A percentile compares a stretch with the other conserved stretches of the same genome.
Conservation (phyloP, 1,140 invertebrate species). For the Pseudobourletiella spinata region DNA sequence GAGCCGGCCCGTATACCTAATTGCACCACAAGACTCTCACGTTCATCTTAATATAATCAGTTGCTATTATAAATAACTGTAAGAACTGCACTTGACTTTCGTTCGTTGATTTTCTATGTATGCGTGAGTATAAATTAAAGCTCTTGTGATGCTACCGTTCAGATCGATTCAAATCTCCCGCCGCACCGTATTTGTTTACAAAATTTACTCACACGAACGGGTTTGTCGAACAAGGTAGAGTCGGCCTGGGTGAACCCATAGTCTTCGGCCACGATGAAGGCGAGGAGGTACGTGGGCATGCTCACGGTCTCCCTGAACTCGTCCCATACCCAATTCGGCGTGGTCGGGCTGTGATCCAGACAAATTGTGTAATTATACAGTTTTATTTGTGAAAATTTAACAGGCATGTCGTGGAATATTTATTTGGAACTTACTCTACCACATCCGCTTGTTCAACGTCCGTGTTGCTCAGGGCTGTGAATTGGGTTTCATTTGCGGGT, state of each 20-base stretch:
- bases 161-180: neutral
- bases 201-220: slow-evolving; percentile 12
- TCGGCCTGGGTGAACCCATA: slow-evolving; percentile 2
- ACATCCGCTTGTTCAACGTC: too few relatives aligned
- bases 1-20: slow-evolving; percentile 68
- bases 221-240: neutral
- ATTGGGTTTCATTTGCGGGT: neutral
- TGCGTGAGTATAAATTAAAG: slow-evolving; percentile 44
- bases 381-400: too few relatives aligned
- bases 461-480: neutral
- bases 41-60: too few relatives aligned
- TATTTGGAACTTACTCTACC: too few relatives aligned
- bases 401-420: too few relatives aligned
- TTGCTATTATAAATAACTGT: too few relatives aligned
- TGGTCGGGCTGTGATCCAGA: neutral
- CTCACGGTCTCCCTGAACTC: slow-evolving; percentile 10
- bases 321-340: slow-evolving; percentile 8
- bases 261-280: slow-evolving; percentile 16
- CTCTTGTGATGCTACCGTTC: neutral
- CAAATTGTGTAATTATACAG: too few relatives aligned
- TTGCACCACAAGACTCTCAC: too few relatives aligned
- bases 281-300: slow-evolving; percentile 22
- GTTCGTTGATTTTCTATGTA: too few relatives aligned
- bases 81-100: too few relatives aligned
- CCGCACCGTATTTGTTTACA: neutral